phyloP scores from a whole-genome alignment of 2,113 vertebrate species.

The Arvicanthis niloticus region DNA sequence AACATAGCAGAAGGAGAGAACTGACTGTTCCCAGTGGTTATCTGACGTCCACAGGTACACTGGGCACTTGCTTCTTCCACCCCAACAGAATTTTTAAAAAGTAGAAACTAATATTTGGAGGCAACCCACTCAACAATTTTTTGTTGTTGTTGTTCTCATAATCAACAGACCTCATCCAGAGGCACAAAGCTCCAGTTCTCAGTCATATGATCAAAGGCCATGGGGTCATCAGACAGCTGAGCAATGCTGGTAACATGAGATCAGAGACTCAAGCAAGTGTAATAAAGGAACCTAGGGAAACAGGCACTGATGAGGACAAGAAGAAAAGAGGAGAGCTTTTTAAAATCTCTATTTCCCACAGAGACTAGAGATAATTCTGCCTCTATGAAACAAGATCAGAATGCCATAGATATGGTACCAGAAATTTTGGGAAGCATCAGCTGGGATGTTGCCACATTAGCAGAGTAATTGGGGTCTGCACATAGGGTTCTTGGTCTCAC shows the following conservation, averaged over 20 bases:
- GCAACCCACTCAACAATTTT: neutral
- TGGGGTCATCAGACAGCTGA: neutral
- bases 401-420: neutral
- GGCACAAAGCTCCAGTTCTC: neutral
- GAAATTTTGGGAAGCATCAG: neutral
- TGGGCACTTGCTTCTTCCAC: no score
- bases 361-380: neutral
- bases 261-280: neutral
- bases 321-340: neutral
- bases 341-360: neutral
- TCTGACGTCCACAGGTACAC: neutral
- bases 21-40: neutral
- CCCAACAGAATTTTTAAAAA: neutral
- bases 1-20: neutral
- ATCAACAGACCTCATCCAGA: neutral
- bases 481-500: neutral
- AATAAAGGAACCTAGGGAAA: constrained; percentile 29
- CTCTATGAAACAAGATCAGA: neutral
- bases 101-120: neutral
- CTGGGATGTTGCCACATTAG: neutral
- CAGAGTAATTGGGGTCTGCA: neutral
- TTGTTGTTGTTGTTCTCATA: neutral
- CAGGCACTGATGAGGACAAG: neutral
- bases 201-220: neutral
- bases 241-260: neutral